Base-by-base conservation (phyloP, 2,888 invertebrate species). In the Holacanthella duospinosa region DNA sequence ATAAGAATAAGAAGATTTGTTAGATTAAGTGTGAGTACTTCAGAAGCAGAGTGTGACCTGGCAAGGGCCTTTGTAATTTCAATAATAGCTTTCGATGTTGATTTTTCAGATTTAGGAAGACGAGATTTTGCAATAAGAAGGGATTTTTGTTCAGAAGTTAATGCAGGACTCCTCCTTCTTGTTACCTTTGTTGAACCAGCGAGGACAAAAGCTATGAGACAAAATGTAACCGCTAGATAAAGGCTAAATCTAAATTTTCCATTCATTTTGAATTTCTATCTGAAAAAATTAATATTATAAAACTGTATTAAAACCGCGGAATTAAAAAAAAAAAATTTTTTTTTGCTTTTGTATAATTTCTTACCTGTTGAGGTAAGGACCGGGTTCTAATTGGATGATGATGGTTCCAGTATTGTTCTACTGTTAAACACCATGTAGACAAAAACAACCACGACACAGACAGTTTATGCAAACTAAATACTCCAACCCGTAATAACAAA, bases 1-100 rank as follows among this genome's bases (percentile, higher is more conserved):
- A 91, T 80, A 62, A 91, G 80, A 65, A 91, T 85, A 56, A 91
- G 80, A 67, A 91, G 78, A 76, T 90, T 91, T 0, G 89, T 89
- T 63, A 91, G 77, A 78, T 91, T 91, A 60, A 91, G 78, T 73
- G 89, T 91, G 55, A 91, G 78, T 1, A 89, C 86, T 85, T 86
- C 77, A 1, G 76, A 75, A 55, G 71, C 72, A 21, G 70, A 70
- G 53, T 69, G 68, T 36, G 73, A 71, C 16, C 73, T 65, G 29
- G 73, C 73, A 21, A 73, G 61, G 43, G 71, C 73, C 54, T 68
- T 69, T 9, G 70, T 71, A 9, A 70, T 70, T 64, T 69, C 69
- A 58, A 73, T 65, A 26, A 73, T 55, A 44, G 70, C 69, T 60
- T 67, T 63, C 2, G 72, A 62, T 65, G 60, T 66, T 1, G 65